Base-by-base conservation (phyloP, 2,113 vertebrate species). In the Clarias magur region DNA sequence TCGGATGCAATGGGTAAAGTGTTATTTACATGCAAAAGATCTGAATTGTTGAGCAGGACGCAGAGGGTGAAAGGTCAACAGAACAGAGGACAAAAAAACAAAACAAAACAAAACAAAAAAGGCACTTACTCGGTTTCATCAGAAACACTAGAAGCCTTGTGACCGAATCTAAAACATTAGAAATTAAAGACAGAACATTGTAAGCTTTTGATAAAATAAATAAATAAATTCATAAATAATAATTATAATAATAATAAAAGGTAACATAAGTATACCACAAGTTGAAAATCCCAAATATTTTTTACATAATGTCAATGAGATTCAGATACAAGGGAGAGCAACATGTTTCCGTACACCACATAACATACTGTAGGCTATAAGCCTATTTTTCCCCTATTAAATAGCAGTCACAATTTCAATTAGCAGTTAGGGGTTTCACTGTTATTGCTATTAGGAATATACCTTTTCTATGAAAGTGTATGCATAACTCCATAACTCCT, bases 61-160 rank as follows among this genome's bases (percentile, higher is more conserved):
- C 3, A 81, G 57, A 67, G 38, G 75, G 57, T 10, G 21, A 34
- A 72, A 42, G 30, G 56, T 34, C 73, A 60, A 23, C 27, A 80
- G 59, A 42, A 34, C 1, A 17, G 17, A 56, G 48, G n/a, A 79
- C 27, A 34, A 12, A 78, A 78, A 76, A 27, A 5, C n/a, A n/a
- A n/a, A n/a, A n/a, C n/a, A n/a, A n/a, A n/a, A n/a, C n/a, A 73
- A 59, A 78, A 42, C 1, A 38, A 42, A 54, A 88, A 13, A 88
- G n/a, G 91, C 87, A 99, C 98, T 99, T 98, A 99, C 98, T 98
- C 96, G 88, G 95, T 92, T 92, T 98, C 97, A 96, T 97, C 97
- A 96, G 96, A 97, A 96, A 97, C 96, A 97, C 96, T 95, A 95
- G 93, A 92, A 91, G 97, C 96, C 95, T 96, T 96, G 63, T 95